A percentile compares a stretch with the other conserved stretches of the same genome.
phyloP scores from a whole-genome alignment of 2,797 vertebrate species.

The Muscicapa striata region DNA sequence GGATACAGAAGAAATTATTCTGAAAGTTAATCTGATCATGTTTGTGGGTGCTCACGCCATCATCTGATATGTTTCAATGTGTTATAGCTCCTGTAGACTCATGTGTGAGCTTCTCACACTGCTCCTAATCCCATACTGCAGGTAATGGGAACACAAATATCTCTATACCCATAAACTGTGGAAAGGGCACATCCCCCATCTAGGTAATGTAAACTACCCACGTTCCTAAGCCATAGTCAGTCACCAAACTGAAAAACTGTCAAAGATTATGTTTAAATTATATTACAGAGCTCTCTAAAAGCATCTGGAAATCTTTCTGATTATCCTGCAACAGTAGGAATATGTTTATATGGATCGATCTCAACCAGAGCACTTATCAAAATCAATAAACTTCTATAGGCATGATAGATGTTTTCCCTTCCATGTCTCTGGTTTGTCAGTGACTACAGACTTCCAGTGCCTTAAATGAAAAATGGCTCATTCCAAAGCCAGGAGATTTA shows the following conservation, averaged over 20 bases:
- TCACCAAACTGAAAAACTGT: background rate
- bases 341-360: background rate
- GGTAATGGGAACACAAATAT: background rate
- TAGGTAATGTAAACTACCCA: background rate
- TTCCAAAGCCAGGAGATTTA: background rate
- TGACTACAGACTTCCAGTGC: background rate
- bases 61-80: background rate
- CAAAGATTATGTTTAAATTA: background rate
- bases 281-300: background rate
- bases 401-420: background rate
- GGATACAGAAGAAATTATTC: background rate
- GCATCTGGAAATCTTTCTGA: background rate
- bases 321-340: background rate
- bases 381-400: background rate
- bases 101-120: accelerated
- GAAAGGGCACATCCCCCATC: background rate
- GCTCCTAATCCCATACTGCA: background rate
- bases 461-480: background rate
- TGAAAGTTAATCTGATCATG: background rate
- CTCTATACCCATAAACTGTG: background rate
- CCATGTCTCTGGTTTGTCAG: background rate
- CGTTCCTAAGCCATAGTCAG: background rate
- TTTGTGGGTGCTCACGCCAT: background rate
- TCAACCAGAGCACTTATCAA: background rate
- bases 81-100: background rate